Evolutionary conservation across 2,888 invertebrate genomes (phyloP).

Genomic region (Phasia obesa): DNA sequence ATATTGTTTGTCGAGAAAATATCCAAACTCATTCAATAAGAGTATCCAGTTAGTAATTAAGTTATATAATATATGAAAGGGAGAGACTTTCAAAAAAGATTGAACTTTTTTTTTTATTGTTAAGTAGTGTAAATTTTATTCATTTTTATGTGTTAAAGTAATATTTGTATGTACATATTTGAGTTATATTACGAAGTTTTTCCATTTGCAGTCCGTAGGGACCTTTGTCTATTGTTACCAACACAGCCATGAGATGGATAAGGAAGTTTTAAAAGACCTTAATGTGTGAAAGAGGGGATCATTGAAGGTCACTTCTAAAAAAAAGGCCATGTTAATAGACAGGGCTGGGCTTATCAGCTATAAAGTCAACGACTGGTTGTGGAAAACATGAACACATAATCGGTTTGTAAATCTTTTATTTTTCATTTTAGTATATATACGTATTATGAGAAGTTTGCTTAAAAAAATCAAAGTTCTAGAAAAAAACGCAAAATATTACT

Average conservation of each 20-base stretch:
- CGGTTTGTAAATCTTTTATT: slow-evolving; percentile 68
- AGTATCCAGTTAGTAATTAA: slow-evolving; percentile 70
- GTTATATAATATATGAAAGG: slow-evolving; percentile 42
- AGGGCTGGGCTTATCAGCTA: slow-evolving; percentile 61
- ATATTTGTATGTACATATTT: slow-evolving; percentile 71
- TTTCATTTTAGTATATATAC: slow-evolving; percentile 45
- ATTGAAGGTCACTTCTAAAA: slow-evolving; percentile 74
- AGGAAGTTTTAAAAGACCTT: slow-evolving; percentile 73
- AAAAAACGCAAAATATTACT: slow-evolving; percentile 51
- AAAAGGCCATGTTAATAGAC: slow-evolving; percentile 52
- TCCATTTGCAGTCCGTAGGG: slow-evolving; percentile 81
- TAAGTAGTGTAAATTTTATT: slow-evolving; percentile 39
- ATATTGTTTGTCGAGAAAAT: slow-evolving; percentile 42
- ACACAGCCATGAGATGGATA: slow-evolving; percentile 75
- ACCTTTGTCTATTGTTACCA: slow-evolving; percentile 72
- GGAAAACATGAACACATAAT: slow-evolving; percentile 62
- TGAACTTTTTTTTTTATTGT: slow-evolving; percentile 30
- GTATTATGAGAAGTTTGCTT: slow-evolving; percentile 19
- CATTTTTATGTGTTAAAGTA: slow-evolving; percentile 44
- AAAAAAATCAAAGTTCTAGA: slow-evolving; percentile 9
- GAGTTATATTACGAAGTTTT: slow-evolving; percentile 82
- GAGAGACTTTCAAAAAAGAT: slow-evolving; percentile 43
- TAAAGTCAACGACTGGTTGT: slow-evolving; percentile 67
- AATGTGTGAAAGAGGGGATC: slow-evolving; percentile 69
- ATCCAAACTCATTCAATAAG: slow-evolving; percentile 19